These are phyloP conservation scores for Thomomys bottae DNA, from an alignment of 2,113 vertebrate genomes.

Conservation along the genomic window DNA sequence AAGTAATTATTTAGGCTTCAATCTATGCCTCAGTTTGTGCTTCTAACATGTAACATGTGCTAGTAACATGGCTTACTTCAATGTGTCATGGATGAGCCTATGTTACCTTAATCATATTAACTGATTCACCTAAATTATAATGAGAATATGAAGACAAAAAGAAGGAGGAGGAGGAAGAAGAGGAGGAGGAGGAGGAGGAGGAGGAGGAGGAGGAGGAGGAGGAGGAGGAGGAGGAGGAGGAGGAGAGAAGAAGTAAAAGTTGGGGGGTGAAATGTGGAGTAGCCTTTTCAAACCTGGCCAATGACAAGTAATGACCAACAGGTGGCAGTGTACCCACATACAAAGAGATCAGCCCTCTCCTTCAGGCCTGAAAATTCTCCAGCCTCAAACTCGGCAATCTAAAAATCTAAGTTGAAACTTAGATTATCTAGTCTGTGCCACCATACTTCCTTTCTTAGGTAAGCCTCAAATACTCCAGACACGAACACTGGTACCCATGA, in stretches of 20 bases:
- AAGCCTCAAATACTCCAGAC: neutral
- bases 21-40: neutral
- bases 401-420: neutral
- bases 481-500: neutral
- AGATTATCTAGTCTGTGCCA: neutral
- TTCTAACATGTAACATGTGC: too few species aligned
- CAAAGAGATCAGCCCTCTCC: neutral
- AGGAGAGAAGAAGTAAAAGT: neutral
- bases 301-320: neutral
- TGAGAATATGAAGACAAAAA: too few species aligned
- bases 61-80: too few species aligned
- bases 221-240: too few species aligned
- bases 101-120: too few species aligned
- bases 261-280: neutral
- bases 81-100: too few species aligned
- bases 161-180: too few species aligned
- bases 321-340: constrained; percentile 53
- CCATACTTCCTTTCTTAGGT: neutral
- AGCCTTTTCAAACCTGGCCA: neutral
- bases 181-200: too few species aligned
- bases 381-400: neutral
- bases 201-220: too few species aligned
- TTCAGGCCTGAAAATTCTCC: neutral
- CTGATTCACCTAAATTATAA: too few species aligned
- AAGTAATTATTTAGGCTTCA: neutral